Base-by-base conservation (phyloP, 2,888 invertebrate genomes). In the Drosophila fungiperda region DNA sequence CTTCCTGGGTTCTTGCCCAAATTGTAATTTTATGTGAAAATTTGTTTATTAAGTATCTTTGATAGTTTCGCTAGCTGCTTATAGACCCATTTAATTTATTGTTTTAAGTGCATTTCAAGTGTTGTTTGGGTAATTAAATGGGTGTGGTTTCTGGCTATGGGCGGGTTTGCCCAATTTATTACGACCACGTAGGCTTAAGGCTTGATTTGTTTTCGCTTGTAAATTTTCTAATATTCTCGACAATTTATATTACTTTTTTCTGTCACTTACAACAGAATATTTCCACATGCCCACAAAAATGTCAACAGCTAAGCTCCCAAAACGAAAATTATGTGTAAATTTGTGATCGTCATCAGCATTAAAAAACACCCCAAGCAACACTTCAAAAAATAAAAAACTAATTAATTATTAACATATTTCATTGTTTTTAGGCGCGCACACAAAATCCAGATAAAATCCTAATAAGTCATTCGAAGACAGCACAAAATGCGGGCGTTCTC, bases 11-110 rank as follows among this genome's bases (percentile, higher is more conserved):
- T 64, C 78, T 69, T 68, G 57, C 55, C 70, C 59, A 60, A 78
- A 89, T 87, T 83, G 83, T 85, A 88, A 86, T 91, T 91, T 89
- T 86, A 90, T 91, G 90, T 89, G 91, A 87, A 90, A 91, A 91
- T 91, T 91, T 91, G 91, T 91, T 91, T 91, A 91, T 91, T 91
- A 90, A 91, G 88, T 73, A 82, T 78, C 70, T 82, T 77, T 78
- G 74, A 88, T 85, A 91, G 89, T 89, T 91, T 86, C 69, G 63
- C 77, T 72, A 59, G 74, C 61, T 52, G 59, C 45, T 20, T 23
- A 60, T 48, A 48, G 68, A 63, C 62, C 55, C 74, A 74, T 76
- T 78, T 85, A 82, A 89, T 89, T 87, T 89, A 87, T 89, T 73
- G 80, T 76, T 76, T 82, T 88, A 73, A 83, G 84, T 83, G 85